phyloP scores from a whole-genome alignment of 1,140 invertebrate genomes.

The Vanessa atalanta region DNA sequence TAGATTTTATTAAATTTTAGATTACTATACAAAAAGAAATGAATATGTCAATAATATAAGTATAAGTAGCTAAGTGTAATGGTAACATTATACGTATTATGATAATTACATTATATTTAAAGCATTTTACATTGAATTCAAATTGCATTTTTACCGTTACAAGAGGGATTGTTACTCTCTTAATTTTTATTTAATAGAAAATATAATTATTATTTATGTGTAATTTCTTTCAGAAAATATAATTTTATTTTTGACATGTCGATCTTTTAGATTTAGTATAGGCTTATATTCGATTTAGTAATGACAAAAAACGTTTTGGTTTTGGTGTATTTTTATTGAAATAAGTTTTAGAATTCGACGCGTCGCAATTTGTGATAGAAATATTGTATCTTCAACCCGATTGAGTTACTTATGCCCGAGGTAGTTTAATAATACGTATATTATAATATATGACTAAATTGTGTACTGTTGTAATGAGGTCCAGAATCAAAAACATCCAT shows the following conservation, averaged over 20 bases:
- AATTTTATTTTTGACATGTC: neutral
- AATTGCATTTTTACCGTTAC: neutral
- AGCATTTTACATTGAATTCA: conserved; percentile 3
- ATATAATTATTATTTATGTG: conserved; percentile 6
- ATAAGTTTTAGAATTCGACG: neutral
- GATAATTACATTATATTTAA: neutral
- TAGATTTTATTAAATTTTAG: too few relatives aligned
- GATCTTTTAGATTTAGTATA: neutral
- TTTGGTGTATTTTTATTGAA: conserved; percentile 6
- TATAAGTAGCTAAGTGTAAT: neutral
- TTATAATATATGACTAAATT: too few relatives aligned
- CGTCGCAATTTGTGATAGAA: neutral
- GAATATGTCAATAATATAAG: neutral
- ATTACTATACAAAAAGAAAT: neutral
- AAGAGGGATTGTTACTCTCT: neutral
- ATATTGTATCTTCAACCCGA: neutral
- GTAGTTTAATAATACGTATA: too few relatives aligned
- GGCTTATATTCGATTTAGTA: conserved; percentile 1
- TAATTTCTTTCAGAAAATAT: neutral
- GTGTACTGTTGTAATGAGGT: too few relatives aligned
- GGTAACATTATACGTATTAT: neutral
- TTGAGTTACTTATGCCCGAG: too few relatives aligned
- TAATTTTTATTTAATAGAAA: neutral
- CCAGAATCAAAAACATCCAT: too few relatives aligned
- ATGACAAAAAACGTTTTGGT: conserved; percentile 4